Evolutionary conservation across 2,113 vertebrate species (phyloP).

Genomic region (Ochotona curzoniae): DNA sequence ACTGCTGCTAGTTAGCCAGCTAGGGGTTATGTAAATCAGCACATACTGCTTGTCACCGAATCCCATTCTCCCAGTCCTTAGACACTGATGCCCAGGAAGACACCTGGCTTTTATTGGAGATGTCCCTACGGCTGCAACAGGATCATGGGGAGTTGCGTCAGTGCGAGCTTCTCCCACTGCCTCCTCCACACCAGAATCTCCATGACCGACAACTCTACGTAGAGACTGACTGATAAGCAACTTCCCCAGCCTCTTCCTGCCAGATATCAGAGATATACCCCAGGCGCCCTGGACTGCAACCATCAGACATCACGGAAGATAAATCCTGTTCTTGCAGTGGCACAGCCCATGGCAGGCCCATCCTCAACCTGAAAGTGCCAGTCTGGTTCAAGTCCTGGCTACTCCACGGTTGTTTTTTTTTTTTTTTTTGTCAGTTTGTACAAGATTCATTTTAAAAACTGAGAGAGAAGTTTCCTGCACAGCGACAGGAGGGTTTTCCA

Average conservation of each 20-base stretch:
- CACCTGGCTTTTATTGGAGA: background rate
- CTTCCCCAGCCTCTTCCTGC: background rate
- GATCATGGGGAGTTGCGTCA: constrained; percentile 2
- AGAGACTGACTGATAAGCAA: background rate
- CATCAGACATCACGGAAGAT: background rate
- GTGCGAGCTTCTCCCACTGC: background rate
- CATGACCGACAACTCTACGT: background rate
- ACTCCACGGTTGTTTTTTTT: no score
- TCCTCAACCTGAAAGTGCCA: no score
- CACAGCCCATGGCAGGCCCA: no score
- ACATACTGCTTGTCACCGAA: background rate
- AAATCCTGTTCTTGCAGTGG: background rate
- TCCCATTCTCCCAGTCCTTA: constrained; percentile 8
- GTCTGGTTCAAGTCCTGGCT: no score
- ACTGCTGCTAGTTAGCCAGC: background rate
- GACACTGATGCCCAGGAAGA: background rate
- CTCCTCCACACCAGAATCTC: background rate
- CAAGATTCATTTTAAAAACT: no score
- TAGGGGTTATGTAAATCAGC: no score
- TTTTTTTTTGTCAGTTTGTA: no score
- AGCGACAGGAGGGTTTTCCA: no score
- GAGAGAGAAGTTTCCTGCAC: no score
- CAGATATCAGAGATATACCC: background rate
- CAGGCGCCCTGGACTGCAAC: background rate
- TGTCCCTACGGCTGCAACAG: background rate